phyloP scores from a whole-genome alignment of 2,113 vertebrate genomes.

The Peromyscus californicus region DNA sequence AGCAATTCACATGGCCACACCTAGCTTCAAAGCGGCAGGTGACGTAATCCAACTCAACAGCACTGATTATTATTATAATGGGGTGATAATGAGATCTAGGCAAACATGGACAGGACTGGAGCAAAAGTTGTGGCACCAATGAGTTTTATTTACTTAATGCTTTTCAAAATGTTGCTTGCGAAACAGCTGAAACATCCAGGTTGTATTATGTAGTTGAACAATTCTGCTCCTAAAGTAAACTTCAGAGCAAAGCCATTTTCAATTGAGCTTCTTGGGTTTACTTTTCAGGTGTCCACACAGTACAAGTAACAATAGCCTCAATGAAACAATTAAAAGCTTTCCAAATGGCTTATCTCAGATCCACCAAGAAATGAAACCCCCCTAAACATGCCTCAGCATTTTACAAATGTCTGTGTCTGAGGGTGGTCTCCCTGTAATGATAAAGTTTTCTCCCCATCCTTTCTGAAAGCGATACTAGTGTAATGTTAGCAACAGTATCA shows the following conservation, averaged over 20 bases:
- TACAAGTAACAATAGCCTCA: constrained; percentile 78
- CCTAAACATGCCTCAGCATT: constrained; percentile 77
- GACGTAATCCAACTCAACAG: constrained; percentile 12
- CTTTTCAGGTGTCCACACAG: constrained; percentile 70
- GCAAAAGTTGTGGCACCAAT: constrained; percentile 51
- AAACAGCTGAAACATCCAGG: constrained; percentile 28
- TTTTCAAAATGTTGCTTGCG: constrained; percentile 33
- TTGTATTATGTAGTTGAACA: constrained; percentile 53
- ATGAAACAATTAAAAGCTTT: constrained; percentile 83
- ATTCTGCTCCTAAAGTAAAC: constrained; percentile 48
- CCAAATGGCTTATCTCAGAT: constrained; percentile 80
- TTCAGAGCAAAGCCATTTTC: constrained; percentile 70
- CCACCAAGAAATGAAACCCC: constrained; percentile 79
- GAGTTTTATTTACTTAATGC: constrained; percentile 66
- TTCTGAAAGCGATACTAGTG: constrained; percentile 79
- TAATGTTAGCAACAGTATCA: constrained; percentile 69
- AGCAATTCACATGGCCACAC: constrained; percentile 40
- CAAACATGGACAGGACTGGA: constrained; percentile 30
- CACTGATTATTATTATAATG: constrained; percentile 66
- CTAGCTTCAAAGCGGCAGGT: background rate
- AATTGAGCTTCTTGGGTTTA: constrained; percentile 48
- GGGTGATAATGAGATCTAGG: constrained; percentile 34
- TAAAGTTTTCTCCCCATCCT: constrained; percentile 81
- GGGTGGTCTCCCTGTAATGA: constrained; percentile 83
- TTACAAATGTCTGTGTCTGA: constrained; percentile 73